These are phyloP conservation scores for Lutraria lutraria DNA, from an alignment of 2,888 invertebrate genomes.

Conservation along the genomic window DNA sequence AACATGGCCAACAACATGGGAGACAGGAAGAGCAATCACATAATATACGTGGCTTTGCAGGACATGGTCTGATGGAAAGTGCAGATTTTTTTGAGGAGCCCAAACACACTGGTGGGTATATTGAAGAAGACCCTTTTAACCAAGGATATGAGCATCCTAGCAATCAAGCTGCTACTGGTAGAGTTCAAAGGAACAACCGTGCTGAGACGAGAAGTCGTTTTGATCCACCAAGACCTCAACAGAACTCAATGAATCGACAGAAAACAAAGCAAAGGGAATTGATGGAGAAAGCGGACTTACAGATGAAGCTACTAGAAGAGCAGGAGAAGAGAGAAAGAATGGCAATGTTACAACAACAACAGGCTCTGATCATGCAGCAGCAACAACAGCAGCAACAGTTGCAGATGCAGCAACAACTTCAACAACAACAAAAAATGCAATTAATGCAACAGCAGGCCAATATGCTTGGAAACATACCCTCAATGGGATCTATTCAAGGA, in stretches of 20 bases:
- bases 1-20: neutral
- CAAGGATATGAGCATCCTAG: neutral
- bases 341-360: constrained; percentile 27
- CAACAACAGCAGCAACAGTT: constrained; percentile 43
- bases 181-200: neutral
- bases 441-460: constrained; percentile 15
- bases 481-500: constrained; percentile 20
- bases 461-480: constrained; percentile 30
- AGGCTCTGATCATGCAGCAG: constrained; percentile 39
- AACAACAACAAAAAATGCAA: constrained; percentile 34
- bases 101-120: neutral
- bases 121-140: neutral
- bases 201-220: neutral
- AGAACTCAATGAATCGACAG: neutral
- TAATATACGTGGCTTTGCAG: neutral
- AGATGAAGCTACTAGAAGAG: constrained; percentile 51
- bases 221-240: neutral
- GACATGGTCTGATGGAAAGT: neutral
- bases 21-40: neutral
- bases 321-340: constrained; percentile 28
- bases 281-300: constrained; percentile 58
- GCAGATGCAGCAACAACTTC: constrained; percentile 32
- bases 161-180: neutral
- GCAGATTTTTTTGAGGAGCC: neutral
- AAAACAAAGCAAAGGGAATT: constrained; percentile 43